Conservation (phyloP, 1,140 invertebrate species). For the Aethina tumida region DNA sequence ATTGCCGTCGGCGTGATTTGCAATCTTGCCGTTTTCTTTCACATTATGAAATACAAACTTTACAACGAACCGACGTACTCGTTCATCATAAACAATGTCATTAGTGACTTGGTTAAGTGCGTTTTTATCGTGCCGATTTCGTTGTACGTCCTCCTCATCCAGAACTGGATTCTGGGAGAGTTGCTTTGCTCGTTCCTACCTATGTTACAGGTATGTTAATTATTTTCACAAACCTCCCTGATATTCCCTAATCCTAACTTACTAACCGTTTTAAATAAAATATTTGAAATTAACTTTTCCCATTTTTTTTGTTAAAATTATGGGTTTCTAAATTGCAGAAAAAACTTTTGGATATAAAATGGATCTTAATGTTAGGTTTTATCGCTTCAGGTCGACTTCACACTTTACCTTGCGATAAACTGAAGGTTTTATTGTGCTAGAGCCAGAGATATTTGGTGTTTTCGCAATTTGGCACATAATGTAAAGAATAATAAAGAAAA, state of each 20-base stretch:
- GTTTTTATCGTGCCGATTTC: conserved; percentile 56
- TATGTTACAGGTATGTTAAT: conserved; percentile 55
- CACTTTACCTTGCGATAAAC: too few species aligned
- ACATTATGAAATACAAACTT: conserved; percentile 48
- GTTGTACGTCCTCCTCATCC: conserved; percentile 54
- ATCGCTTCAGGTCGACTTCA: too few species aligned
- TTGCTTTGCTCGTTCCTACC: conserved; percentile 66
- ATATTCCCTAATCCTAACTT: too few species aligned
- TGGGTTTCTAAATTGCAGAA: background rate
- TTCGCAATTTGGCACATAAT: too few species aligned
- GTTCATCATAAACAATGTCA: conserved; percentile 55
- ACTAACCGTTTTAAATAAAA: background rate
- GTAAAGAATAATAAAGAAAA: too few species aligned
- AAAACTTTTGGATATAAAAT: too few species aligned
- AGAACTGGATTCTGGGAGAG: conserved; percentile 66
- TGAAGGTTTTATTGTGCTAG: too few species aligned
- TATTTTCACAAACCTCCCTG: too few species aligned
- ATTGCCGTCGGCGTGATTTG: conserved; percentile 45
- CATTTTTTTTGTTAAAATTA: background rate
- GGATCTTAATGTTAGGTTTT: too few species aligned
- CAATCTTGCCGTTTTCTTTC: conserved; percentile 49
- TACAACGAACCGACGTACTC: conserved; percentile 54
- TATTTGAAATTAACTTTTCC: background rate
- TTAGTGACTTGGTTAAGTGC: conserved; percentile 60
- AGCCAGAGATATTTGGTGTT: too few species aligned